Evolutionary conservation across 1,140 invertebrate genomes (phyloP).

Genomic region (Plodia interpunctella): DNA sequence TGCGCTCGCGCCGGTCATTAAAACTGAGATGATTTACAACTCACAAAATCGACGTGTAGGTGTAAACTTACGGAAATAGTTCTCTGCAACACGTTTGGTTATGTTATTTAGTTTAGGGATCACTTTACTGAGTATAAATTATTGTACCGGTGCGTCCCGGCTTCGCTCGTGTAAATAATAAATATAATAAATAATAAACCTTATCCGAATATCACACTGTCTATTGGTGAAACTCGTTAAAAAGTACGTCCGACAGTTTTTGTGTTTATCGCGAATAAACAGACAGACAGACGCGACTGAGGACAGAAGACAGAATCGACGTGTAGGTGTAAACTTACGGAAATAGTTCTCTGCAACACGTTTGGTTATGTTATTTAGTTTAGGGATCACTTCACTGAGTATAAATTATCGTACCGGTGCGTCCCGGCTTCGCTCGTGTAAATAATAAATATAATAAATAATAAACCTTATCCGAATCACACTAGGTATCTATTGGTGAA

Average conservation of each 20-base stretch:
- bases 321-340: conserved; percentile 32
- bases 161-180: too few species aligned
- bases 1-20: conserved; percentile 16
- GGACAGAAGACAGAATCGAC: conserved; percentile 38
- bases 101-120: conserved; percentile 13
- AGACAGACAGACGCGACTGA: too few species aligned
- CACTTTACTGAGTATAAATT: background rate
- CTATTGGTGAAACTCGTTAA: too few species aligned
- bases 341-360: conserved; percentile 36
- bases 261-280: too few species aligned
- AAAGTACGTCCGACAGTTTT: too few species aligned
- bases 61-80: conserved; percentile 46
- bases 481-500: too few species aligned
- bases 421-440: too few species aligned
- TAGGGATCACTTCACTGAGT: background rate
- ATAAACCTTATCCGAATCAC: too few species aligned
- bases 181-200: too few species aligned
- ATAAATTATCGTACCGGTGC: background rate
- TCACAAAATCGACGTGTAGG: conserved; percentile 31
- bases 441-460: too few species aligned
- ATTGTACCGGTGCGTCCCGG: too few species aligned
- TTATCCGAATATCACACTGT: too few species aligned
- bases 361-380: conserved; percentile 15
- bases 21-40: conserved; percentile 41
- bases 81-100: conserved; percentile 10